Percentiles rank a stretch among this genome's conserved stretches.
These are phyloP conservation scores for Etheostoma cragini DNA, from an alignment of 2,113 vertebrate genomes.

Conservation along the genomic window DNA sequence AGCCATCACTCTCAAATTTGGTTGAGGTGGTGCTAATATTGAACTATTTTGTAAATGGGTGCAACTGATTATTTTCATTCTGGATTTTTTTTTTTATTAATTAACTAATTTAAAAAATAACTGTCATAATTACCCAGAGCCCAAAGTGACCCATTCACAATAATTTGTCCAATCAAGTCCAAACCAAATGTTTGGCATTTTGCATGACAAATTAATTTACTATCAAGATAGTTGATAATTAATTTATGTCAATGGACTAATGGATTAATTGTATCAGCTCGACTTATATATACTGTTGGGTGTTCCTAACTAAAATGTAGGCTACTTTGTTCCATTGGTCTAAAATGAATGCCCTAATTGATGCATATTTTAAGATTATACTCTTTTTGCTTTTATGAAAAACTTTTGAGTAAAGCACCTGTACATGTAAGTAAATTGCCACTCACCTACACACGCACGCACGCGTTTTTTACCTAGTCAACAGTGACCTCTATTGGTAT, in stretches of 20 bases:
- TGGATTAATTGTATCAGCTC: background rate
- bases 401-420: background rate
- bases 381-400: background rate
- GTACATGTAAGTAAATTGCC: background rate
- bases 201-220: background rate
- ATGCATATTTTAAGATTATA: background rate
- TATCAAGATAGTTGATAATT: background rate
- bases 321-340: background rate
- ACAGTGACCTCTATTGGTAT: slow-evolving; percentile 27
- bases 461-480: background rate
- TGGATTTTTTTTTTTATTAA: background rate
- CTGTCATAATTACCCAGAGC: background rate
- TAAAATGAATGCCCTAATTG: background rate
- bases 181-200: background rate
- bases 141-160: background rate
- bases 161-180: background rate
- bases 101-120: background rate
- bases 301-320: background rate
- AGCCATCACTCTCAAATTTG: background rate
- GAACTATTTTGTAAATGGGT: background rate
- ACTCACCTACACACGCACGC: background rate
- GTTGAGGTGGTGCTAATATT: background rate
- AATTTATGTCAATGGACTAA: background rate
- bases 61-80: background rate
- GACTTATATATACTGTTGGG: background rate